Evolutionary conservation across 2,888 invertebrate genomes (phyloP), one percentile per base, ranked within the genome.

Genomic region (Heliothis peltigera): DNA sequence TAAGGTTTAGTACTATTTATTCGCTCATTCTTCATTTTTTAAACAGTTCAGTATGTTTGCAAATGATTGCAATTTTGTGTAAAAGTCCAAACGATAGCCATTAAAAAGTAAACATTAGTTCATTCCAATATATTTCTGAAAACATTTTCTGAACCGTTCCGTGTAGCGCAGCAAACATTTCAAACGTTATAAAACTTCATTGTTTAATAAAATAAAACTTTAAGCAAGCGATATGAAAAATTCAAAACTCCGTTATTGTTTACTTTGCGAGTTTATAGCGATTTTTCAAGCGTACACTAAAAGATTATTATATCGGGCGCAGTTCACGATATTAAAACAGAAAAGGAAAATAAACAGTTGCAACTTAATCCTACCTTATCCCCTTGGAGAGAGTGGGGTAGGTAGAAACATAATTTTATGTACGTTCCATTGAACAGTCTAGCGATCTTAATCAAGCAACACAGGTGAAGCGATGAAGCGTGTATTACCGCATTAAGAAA

Each of bases 351-450:
- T 71, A 71, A 67, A 62, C 69, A 68, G 64, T 59, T 56, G 48
- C 63, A 75, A 62, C 64, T 72, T 80, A 75, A 83, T 75, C 56
- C 70, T n/a, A 47, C 64, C 49, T 64, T 73, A 74, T 73, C 72
- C 68, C n/a, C 48, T 46, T 39, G 49, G 25, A 65, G 46, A 10
- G 46, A 18, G 47, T 39, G 59, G 42, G 63, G 42, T 58, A 46
- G 64, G 59, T 65, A 59, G 58, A 43, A 61, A 72, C 64, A 70
- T 83, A 82, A 78, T 83, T 81, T 70, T 74, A 77, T 75, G 74
- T 77, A 73, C 71, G 68, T 74, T 78, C 61, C 60, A 73, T 79
- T 57, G 73, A 76, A 76, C 64, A 73, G 75, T 75, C 69, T 54
- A 75, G 75, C 35, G 60, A 79, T 78, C 68, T 75, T 69, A 60